These are phyloP conservation scores for Podilymbus podiceps DNA, from an alignment of 2,113 vertebrate genomes.

Conservation along the genomic window DNA sequence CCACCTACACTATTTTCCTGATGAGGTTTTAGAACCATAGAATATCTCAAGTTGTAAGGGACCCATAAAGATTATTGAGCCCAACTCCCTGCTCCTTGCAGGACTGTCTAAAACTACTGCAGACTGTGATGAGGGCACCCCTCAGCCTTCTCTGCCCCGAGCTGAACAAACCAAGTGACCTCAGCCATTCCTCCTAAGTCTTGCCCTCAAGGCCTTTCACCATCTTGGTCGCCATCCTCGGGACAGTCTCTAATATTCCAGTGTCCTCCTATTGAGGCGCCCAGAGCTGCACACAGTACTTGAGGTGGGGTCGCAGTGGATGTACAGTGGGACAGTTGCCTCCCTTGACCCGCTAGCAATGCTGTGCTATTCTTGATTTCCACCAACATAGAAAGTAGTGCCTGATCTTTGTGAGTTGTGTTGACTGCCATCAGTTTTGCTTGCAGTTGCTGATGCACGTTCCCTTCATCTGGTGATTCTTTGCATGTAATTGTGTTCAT, in stretches of 20 bases:
- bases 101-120: not conserved
- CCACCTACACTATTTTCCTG: not conserved
- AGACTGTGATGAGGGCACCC: too few species aligned
- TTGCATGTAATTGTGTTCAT: not conserved
- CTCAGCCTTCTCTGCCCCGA: not conserved
- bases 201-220: not conserved
- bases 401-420: not conserved
- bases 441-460: not conserved
- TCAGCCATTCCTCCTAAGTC: not conserved
- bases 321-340: too few species aligned
- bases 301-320: not conserved
- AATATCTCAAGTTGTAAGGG: too few species aligned
- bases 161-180: not conserved
- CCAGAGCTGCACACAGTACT: not conserved
- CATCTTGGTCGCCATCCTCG: not conserved
- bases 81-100: not conserved
- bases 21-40: not conserved
- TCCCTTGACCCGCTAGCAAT: not conserved
- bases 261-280: not conserved
- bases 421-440: not conserved
- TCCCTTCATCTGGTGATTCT: not conserved
- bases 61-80: too few species aligned
- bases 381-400: rapidly evolving
- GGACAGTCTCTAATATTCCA: not conserved
- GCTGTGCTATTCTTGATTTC: not conserved